A percentile compares a stretch with the other conserved stretches of the same genome.
Evolutionary conservation across 2,113 vertebrate genomes (phyloP).

Genomic region (Pseudolaguvia tuberculata): DNA sequence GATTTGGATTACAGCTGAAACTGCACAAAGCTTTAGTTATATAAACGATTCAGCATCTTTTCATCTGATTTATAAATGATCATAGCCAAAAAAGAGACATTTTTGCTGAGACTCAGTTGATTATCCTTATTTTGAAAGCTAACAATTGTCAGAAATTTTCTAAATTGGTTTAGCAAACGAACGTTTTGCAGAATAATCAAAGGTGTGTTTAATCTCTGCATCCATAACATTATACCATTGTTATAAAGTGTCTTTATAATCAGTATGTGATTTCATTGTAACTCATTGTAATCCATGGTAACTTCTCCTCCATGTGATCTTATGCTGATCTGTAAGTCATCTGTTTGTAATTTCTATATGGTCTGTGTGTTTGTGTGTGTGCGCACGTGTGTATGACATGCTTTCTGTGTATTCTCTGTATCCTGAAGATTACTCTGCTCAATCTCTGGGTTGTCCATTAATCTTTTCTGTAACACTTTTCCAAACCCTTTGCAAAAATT

Average conservation of each 20-base stretch:
- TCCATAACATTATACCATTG: not conserved
- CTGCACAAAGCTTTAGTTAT: not conserved
- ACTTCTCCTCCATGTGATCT: conserved; percentile 41
- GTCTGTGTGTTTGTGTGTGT: conserved; percentile 18
- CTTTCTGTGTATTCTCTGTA: conserved; percentile 44
- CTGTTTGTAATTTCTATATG: conserved; percentile 43
- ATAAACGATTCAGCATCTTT: not conserved
- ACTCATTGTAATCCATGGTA: no score
- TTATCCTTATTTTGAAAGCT: not conserved
- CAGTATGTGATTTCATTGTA: conserved; percentile 37
- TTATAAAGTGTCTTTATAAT: conserved; percentile 24
- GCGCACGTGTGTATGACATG: conserved; percentile 29
- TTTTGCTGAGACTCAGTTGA: not conserved
- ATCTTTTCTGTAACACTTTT: conserved; percentile 37
- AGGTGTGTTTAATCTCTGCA: conserved; percentile 10
- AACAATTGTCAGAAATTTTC: no score
- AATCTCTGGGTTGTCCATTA: conserved; percentile 41
- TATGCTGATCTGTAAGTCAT: conserved; percentile 42
- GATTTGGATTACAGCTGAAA: not conserved
- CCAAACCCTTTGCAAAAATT: conserved; percentile 18
- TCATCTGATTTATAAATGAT: not conserved
- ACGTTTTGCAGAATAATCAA: not conserved
- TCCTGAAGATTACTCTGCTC: conserved; percentile 34
- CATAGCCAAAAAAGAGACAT: not conserved
- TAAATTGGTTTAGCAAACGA: not conserved